Evolutionary conservation across 2,113 vertebrate genomes (phyloP).

Genomic region (Stigmatopora nigra): DNA sequence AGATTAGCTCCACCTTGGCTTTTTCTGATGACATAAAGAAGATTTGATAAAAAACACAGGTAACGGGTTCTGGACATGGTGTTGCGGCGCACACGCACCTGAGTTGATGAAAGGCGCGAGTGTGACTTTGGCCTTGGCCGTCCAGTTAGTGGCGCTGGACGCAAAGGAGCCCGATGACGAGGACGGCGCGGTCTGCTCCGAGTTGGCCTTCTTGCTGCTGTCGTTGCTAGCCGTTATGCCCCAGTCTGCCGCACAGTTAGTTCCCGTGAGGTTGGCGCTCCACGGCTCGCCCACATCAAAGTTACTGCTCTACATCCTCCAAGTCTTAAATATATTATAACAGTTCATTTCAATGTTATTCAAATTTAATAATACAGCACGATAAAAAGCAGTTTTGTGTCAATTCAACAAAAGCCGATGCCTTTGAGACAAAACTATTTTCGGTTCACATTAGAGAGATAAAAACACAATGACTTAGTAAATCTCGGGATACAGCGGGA

Average conservation of each 20-base stretch:
- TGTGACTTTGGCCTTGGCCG: conserved; percentile 87
- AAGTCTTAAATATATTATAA: too few relatives aligned
- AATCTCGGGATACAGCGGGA: too few relatives aligned
- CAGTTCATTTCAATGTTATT: too few relatives aligned
- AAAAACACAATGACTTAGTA: too few relatives aligned
- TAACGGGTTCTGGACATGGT: background rate
- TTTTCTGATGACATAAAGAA: background rate
- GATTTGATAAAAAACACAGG: background rate
- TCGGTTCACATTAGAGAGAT: too few relatives aligned
- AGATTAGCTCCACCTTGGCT: background rate
- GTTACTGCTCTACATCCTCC: background rate
- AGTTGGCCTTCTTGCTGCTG: conserved; percentile 98
- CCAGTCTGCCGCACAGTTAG: conserved; percentile 77
- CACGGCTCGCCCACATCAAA: background rate
- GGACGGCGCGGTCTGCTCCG: conserved; percentile 90
- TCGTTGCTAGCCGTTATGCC: conserved; percentile 94
- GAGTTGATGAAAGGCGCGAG: conserved; percentile 79
- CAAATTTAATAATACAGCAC: too few relatives aligned
- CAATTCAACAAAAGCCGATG: too few relatives aligned
- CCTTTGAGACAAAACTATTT: too few relatives aligned
- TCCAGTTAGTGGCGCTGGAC: conserved; percentile 86
- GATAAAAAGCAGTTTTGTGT: too few relatives aligned
- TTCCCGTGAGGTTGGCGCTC: conserved; percentile 1
- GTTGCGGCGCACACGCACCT: conserved; percentile 59
- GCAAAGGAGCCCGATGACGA: conserved; percentile 92